Percentiles rank a stretch among this genome's conserved stretches.
Evolutionary conservation across 2,888 invertebrate genomes (phyloP).

Genomic region (Autographa gamma): DNA sequence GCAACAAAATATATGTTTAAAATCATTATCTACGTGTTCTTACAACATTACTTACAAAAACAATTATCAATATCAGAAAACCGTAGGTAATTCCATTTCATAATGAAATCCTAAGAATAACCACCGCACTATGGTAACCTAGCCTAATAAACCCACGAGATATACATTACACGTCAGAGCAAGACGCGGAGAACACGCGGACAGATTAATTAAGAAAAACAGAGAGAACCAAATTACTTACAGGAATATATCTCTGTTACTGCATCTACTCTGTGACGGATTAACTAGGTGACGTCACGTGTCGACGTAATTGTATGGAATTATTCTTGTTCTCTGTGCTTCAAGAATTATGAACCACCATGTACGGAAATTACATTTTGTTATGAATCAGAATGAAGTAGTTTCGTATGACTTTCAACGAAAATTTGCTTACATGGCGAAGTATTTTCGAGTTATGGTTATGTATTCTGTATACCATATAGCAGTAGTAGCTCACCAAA

Average conservation of each 20-base stretch:
- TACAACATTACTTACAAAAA: too few species aligned
- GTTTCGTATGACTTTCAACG: too few species aligned
- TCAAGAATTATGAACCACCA: too few species aligned
- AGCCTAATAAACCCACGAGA: constrained; percentile 19
- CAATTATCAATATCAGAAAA: neutral
- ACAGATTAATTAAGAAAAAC: constrained; percentile 59
- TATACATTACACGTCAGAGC: constrained; percentile 16
- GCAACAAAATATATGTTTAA: too few species aligned
- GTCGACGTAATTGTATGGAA: constrained; percentile 42
- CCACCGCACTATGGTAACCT: neutral
- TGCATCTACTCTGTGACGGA: constrained; percentile 37
- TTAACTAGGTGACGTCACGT: constrained; percentile 45
- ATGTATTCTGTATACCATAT: too few species aligned
- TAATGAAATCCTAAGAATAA: neutral
- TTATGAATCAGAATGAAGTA: too few species aligned
- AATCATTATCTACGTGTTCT: too few species aligned
- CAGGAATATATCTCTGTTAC: constrained; percentile 41
- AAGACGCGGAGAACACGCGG: constrained; percentile 25
- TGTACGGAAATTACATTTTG: too few species aligned
- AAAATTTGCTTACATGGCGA: too few species aligned
- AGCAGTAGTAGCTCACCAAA: neutral
- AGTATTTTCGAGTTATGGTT: too few species aligned
- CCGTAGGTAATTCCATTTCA: neutral
- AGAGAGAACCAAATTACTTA: constrained; percentile 52
- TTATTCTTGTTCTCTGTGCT: constrained; percentile 14